phyloP scores from a whole-genome alignment of 2,888 invertebrate species.

The Phalangium opilio region DNA sequence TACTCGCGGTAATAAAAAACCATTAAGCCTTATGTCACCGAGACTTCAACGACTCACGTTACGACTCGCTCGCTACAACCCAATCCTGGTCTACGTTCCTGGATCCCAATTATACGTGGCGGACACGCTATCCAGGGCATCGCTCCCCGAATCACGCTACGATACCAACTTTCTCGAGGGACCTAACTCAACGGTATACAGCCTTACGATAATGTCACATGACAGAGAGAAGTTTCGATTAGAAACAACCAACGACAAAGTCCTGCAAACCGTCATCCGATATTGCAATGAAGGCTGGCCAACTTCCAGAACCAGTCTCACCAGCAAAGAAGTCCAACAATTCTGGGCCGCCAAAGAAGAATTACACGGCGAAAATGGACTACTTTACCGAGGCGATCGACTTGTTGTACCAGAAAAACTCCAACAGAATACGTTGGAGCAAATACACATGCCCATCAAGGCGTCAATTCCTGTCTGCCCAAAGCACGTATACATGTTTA shows the following conservation, averaged over 20 bases:
- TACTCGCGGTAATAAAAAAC: conserved; percentile 27
- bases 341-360: conserved; percentile 4
- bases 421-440: conserved; percentile 1
- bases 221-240: conserved; percentile 1
- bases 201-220: background rate
- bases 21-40: conserved; percentile 26
- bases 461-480: conserved; percentile 3
- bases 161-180: background rate
- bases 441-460: conserved; percentile 3
- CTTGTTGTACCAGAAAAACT: background rate
- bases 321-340: background rate
- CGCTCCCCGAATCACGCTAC: background rate
- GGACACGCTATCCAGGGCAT: conserved; percentile 17
- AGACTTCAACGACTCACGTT: conserved; percentile 28
- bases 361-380: conserved; percentile 3
- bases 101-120: conserved; percentile 18
- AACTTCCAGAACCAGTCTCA: background rate
- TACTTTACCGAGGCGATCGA: conserved; percentile 5
- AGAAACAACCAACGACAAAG: background rate
- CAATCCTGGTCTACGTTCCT: conserved; percentile 6
- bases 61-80: conserved; percentile 4
- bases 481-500: conserved; percentile 6
- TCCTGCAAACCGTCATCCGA: conserved; percentile 1
- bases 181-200: background rate
- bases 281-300: conserved; percentile 5